Evolutionary conservation across 2,797 vertebrate genomes (phyloP).

Genomic region (Phrynocephalus forsythii): DNA sequence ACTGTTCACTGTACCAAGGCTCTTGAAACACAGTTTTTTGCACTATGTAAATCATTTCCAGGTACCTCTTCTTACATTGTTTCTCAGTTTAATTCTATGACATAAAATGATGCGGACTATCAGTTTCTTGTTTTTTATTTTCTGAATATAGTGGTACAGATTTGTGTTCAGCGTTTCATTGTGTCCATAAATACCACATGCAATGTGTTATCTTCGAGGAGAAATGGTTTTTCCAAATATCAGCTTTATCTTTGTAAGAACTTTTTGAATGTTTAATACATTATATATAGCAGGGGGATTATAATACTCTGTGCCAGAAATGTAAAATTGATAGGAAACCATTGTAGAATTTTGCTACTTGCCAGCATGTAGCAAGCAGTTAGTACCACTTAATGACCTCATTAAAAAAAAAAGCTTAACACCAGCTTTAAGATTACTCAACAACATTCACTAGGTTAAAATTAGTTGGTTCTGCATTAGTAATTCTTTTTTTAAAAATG

Average conservation of each 20-base stretch:
- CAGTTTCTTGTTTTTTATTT: neutral
- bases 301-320: constrained; percentile 69
- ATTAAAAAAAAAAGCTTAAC: constrained; percentile 8
- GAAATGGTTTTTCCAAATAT: constrained; percentile 64
- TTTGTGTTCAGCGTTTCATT: constrained; percentile 30
- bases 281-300: constrained; percentile 70
- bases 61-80: constrained; percentile 61
- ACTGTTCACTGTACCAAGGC: constrained; percentile 55
- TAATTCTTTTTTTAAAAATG: constrained; percentile 45
- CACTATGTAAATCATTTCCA: constrained; percentile 69
- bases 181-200: constrained; percentile 66
- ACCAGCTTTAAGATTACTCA: constrained; percentile 20
- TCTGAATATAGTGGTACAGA: constrained; percentile 24
- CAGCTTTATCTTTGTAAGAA: constrained; percentile 70
- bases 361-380: constrained; percentile 56
- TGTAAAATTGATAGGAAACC: constrained; percentile 73
- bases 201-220: constrained; percentile 69
- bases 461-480: constrained; percentile 48
- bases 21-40: constrained; percentile 68
- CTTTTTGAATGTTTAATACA: constrained; percentile 70
- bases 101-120: constrained; percentile 47
- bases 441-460: neutral
- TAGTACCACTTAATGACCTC: constrained; percentile 14
- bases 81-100: constrained; percentile 65
- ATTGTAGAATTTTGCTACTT: constrained; percentile 66